Evolutionary conservation across 2,888 invertebrate species (phyloP), one percentile per base, ranked within the genome.

Genomic region (Heliconius charithonia): DNA sequence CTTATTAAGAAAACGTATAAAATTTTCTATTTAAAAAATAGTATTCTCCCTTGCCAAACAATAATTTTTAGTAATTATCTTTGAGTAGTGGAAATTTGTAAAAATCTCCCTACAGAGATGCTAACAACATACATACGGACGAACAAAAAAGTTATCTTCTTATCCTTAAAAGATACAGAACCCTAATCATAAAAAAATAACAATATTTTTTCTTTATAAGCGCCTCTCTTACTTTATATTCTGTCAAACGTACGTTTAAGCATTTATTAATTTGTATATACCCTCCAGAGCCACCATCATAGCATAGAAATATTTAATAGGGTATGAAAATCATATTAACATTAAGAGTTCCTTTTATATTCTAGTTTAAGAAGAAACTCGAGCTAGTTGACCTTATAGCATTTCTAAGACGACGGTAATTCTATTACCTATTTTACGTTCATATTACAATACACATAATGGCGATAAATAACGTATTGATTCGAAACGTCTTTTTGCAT

Each of bases 291-390:
- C 4, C 19, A 51, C 7, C 51, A 56, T 45, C 0, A 56, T 56
- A 56, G 7, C 22, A 9, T 22, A 67, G n/a, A 13, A 37, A 69
- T 69, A 41, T 69, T 69, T 69, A 45, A 69, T 69, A 69, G 69
- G 41, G 41, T 13, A 41, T 69, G 66, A 41, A 69, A 69, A 41
- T 45, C 41, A 13, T 25, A 69, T 69, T n/a, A 25, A 69, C 16
- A 69, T 41, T 6, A 69, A 41, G 9, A 37, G 16, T 67, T 41
- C n/a, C 72, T 56, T 59, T 59, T 32, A 59, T 72, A 72, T 59
- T 71, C n/a, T 56, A 32, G n/a, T 32, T 56, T 16, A 59, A 72
- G 72, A 59, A 32, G 72, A n/a, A 72, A 72, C 72, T 7, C 59
- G 59, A 72, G 59, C 32, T 37, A 32, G n/a, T 59, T 59, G 25